Percentiles rank a stretch among this genome's conserved stretches.
These are phyloP conservation scores for Sebastes vulpes DNA, from an alignment of 2,797 vertebrate species.

Conservation along the genomic window DNA sequence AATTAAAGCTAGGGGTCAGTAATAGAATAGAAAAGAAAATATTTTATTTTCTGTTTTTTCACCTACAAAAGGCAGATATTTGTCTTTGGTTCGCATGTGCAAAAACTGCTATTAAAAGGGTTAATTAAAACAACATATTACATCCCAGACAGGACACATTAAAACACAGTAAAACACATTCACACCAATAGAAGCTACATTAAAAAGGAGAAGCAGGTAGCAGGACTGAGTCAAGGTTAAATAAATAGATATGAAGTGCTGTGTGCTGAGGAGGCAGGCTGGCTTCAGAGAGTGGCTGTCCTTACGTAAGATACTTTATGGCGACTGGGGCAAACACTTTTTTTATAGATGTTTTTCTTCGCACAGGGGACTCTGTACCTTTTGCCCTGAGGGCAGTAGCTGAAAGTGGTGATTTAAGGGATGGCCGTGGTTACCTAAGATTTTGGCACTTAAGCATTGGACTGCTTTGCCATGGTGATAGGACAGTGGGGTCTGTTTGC, in stretches of 20 bases:
- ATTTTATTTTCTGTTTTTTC: no score
- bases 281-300: neutral
- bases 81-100: no score
- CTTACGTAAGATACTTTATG: neutral
- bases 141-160: neutral
- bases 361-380: neutral
- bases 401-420: neutral
- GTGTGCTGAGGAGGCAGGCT: neutral
- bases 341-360: neutral
- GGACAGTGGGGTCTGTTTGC: neutral
- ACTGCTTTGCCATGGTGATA: neutral
- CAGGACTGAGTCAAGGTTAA: neutral
- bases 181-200: neutral
- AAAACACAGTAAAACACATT: neutral
- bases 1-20: no score
- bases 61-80: no score
- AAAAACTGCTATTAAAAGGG: no score
- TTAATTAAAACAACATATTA: no score
- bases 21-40: no score
- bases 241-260: neutral
- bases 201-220: neutral
- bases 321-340: neutral
- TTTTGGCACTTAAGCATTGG: neutral
- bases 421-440: neutral
- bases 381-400: neutral